phyloP scores from a whole-genome alignment of 2,113 vertebrate genomes.

The Tympanuchus pallidicinctus region DNA sequence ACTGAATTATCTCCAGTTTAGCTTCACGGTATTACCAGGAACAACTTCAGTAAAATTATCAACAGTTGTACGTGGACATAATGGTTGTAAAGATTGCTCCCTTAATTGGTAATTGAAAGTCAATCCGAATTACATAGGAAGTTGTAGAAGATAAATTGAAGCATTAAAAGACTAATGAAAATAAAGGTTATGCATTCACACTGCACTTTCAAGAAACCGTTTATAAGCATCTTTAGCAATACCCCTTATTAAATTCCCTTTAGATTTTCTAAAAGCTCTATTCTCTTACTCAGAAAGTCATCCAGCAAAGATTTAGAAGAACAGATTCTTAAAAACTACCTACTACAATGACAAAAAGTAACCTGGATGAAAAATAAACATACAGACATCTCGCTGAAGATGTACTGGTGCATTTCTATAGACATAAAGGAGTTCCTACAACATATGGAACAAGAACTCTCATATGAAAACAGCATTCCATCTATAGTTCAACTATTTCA shows the following conservation, averaged over 20 bases:
- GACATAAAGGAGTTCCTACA: background rate
- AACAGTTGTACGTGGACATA: background rate
- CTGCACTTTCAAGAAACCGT: background rate
- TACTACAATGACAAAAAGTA: background rate
- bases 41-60: background rate
- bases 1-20: background rate
- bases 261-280: background rate
- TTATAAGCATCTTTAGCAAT: background rate
- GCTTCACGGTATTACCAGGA: background rate
- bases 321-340: background rate
- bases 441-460: background rate
- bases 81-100: background rate
- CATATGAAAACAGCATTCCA: background rate
- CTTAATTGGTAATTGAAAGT: constrained; percentile 30
- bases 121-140: constrained; percentile 3
- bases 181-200: background rate
- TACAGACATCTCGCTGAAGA: background rate
- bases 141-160: background rate
- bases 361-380: background rate
- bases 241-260: background rate
- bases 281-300: background rate
- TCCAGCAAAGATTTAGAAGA: background rate
- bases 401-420: background rate
- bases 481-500: background rate
- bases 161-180: constrained; percentile 40